Evolutionary conservation across 2,888 invertebrate species (phyloP).

Genomic region (Tryphoninae sp.): DNA sequence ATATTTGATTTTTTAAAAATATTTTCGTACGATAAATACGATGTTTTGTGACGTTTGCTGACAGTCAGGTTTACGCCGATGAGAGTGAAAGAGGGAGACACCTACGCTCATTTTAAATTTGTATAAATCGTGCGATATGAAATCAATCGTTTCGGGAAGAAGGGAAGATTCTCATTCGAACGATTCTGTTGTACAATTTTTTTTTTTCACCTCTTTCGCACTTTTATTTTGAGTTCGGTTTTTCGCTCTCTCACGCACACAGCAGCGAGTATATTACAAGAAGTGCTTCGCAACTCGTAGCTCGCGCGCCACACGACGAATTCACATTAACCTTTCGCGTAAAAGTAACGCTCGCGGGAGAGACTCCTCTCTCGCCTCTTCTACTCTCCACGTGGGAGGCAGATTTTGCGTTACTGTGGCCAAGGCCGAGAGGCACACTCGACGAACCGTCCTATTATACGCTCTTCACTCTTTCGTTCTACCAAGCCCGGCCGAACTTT

Average conservation of each 20-base stretch:
- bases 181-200: constrained; percentile 12
- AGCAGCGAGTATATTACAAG: constrained; percentile 33
- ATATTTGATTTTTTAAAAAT: constrained; percentile 29
- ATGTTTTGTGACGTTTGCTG: constrained; percentile 22
- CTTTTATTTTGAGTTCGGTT: constrained; percentile 7
- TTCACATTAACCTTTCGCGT: constrained; percentile 58
- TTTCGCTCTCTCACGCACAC: constrained; percentile 25
- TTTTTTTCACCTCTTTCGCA: not conserved
- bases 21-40: constrained; percentile 18
- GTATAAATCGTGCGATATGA: constrained; percentile 64
- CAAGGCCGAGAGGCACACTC: constrained; percentile 43
- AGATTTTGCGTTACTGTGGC: constrained; percentile 53
- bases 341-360: constrained; percentile 43
- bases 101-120: constrained; percentile 69
- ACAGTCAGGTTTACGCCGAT: constrained; percentile 32
- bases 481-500: constrained; percentile 10
- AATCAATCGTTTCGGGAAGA: constrained; percentile 56
- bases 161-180: constrained; percentile 29
- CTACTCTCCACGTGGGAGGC: constrained; percentile 55
- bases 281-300: constrained; percentile 25
- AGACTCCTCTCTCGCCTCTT: constrained; percentile 15
- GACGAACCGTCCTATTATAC: constrained; percentile 13
- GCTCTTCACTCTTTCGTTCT: not conserved
- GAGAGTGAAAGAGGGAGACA: constrained; percentile 57
- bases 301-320: constrained; percentile 45